These are phyloP conservation scores for Eristalis pertinax DNA, from an alignment of 2,888 invertebrate genomes.

Conservation along the genomic window DNA sequence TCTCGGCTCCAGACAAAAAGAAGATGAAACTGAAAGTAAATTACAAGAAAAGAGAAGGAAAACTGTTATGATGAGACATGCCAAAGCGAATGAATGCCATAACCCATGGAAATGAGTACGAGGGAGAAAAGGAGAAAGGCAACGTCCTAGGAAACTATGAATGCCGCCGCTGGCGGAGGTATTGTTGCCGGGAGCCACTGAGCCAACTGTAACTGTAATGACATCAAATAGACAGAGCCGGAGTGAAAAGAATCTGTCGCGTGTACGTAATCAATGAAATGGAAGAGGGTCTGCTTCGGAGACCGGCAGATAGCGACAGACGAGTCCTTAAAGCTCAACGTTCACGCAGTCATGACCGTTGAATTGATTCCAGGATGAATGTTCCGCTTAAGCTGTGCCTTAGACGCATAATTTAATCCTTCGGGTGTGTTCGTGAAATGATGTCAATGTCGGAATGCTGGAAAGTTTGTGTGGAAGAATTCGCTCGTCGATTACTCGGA, in stretches of 20 bases:
- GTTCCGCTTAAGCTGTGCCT: background rate
- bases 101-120: slow-evolving; percentile 15
- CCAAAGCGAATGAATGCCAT: slow-evolving; percentile 38
- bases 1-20: slow-evolving; percentile 53
- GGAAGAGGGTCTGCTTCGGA: slow-evolving; percentile 40
- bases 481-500: background rate
- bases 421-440: background rate
- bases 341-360: background rate
- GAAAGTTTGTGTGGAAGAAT: background rate
- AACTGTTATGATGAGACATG: slow-evolving; percentile 39
- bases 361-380: background rate
- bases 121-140: background rate
- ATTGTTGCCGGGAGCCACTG: background rate
- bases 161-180: background rate
- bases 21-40: slow-evolving; percentile 62
- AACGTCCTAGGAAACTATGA: slow-evolving; percentile 5
- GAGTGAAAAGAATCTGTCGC: slow-evolving; percentile 27
- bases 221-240: background rate
- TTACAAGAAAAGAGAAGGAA: slow-evolving; percentile 35
- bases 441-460: background rate
- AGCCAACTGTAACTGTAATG: background rate
- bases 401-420: background rate
- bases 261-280: slow-evolving; percentile 57
- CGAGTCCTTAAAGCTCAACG: background rate
- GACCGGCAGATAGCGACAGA: background rate